Evolutionary conservation across 2,797 vertebrate genomes (phyloP).

Genomic region (Myotis planiceps): DNA sequence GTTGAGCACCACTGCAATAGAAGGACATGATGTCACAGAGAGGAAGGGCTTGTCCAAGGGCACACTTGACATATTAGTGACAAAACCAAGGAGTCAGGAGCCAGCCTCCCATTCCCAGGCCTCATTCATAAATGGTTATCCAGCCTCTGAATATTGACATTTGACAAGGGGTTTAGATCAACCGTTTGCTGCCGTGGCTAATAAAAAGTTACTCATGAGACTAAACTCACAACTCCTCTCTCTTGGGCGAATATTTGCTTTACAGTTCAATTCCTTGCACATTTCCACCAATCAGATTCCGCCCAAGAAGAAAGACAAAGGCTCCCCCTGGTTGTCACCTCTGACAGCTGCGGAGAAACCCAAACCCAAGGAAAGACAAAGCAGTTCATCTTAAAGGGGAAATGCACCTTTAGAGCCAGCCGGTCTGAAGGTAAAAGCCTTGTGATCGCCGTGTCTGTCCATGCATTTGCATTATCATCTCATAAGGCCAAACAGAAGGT

Average conservation of each 20-base stretch:
- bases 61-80: background rate
- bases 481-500: constrained; percentile 96
- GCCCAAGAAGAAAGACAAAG: constrained; percentile 61
- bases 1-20: background rate
- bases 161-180: background rate
- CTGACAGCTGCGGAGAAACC: constrained; percentile 75
- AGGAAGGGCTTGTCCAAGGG: background rate
- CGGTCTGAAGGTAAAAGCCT: constrained; percentile 86
- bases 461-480: constrained; percentile 95
- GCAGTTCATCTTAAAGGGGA: constrained; percentile 75
- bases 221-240: constrained; percentile 2
- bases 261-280: constrained; percentile 64
- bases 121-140: background rate
- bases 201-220: background rate
- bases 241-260: constrained; percentile 62
- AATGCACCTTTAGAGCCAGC: constrained; percentile 79
- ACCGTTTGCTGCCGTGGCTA: background rate
- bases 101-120: background rate
- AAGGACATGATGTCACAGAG: background rate
- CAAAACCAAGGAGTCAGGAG: background rate
- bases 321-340: constrained; percentile 75
- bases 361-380: constrained; percentile 81
- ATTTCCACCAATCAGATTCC: constrained; percentile 59
- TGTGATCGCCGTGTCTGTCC: constrained; percentile 87
- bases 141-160: constrained; percentile 32